Evolutionary conservation across 2,888 invertebrate genomes (phyloP), one percentile per base, ranked within the genome.

Genomic region (Ischnus inquisitorius): DNA sequence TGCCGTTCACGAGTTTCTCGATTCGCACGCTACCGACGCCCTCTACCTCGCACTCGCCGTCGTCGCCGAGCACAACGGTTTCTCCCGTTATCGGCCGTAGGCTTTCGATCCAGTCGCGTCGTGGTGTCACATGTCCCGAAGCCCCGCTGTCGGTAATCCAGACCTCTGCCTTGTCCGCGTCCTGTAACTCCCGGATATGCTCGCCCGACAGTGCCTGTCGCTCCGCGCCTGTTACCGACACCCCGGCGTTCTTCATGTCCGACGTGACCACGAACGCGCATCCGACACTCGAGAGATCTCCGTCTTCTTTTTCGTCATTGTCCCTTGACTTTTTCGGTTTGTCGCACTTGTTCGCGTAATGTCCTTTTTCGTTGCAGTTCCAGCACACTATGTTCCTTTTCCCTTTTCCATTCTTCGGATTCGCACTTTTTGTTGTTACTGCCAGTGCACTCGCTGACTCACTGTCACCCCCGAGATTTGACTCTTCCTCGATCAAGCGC

Each of bases 1-100:
- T 79, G 19, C 85, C 86, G 65, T 90, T 83, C 19, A 88, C 76
- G 22, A 79, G 74, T 28, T 78, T 87, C 69, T 88, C 78, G 25
- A 91, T 86, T 39, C 83, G 51, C 2, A 91, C 76, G 14, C 68
- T 87, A 5, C 90, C 90, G 28, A 78, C 82, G 46, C 89, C 90
- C 76, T 75, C 64, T 14, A 90, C 89, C 77, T 78, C 43, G 12
- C 89, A 67, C 48, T 78, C n/a, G 60, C 43, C 6, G 41, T 34
- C n/a, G n/a, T n/a, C n/a, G n/a, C n/a, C n/a, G n/a, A n/a, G n/a
- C n/a, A n/a, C n/a, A n/a, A n/a, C n/a, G 10, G 39, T 69, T 25
- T 82, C 82, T 19, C 84, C 83, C 28, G 64, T 80, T 76, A 78
- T 69, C 77, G 65, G 0, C 48, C 60, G 79, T 5, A 85, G 39